phyloP scores from a whole-genome alignment of 2,797 vertebrate genomes.

The Pachyuromys duprasi region DNA sequence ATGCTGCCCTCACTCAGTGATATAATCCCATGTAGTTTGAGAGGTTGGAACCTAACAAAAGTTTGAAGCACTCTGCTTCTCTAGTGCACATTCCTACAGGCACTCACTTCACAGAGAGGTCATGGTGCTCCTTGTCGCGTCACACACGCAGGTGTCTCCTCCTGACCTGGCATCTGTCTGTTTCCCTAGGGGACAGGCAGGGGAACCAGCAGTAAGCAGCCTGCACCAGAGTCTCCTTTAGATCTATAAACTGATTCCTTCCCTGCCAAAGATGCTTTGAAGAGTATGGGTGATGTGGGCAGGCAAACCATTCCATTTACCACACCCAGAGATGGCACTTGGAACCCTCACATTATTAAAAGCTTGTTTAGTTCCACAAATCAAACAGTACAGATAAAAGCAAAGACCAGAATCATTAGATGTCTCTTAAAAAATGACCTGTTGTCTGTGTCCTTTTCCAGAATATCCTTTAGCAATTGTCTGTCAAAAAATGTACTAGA shows the following conservation, averaged over 20 bases:
- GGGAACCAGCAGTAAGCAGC: neutral
- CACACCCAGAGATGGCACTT: neutral
- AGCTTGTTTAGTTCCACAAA: neutral
- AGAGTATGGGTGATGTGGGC: neutral
- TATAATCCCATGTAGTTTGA: no score
- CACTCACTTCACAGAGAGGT: neutral
- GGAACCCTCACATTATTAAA: neutral
- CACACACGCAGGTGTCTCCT: neutral
- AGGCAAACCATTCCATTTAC: neutral
- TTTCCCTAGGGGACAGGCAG: neutral
- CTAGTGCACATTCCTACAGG: neutral
- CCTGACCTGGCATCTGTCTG: neutral
- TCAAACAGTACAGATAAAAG: neutral
- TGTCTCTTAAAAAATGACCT: neutral
- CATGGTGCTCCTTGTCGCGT: neutral
- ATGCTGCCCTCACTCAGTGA: neutral
- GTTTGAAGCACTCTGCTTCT: slow-evolving; percentile 2
- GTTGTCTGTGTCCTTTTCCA: neutral
- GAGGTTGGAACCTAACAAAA: neutral
- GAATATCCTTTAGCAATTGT: neutral
- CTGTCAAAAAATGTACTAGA: neutral
- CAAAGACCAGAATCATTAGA: neutral
- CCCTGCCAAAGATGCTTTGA: neutral
- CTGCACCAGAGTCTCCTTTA: neutral
- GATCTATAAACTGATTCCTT: neutral